These are phyloP conservation scores for Microcebus ravelobensis DNA, from an alignment of 2,113 vertebrate genomes.

Conservation along the genomic window DNA sequence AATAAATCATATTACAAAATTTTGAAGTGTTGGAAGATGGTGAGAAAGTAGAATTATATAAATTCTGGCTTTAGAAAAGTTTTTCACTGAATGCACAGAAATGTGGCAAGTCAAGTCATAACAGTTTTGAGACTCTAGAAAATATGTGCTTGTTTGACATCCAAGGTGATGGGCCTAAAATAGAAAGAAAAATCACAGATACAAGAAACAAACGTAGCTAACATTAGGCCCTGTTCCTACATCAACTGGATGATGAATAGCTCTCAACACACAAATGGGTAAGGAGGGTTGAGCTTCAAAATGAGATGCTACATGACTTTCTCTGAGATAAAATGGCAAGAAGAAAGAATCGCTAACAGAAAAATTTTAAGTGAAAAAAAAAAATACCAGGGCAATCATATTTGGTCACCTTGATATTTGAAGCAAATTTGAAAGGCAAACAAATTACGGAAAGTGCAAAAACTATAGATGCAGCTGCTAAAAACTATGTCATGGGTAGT, in stretches of 20 bases:
- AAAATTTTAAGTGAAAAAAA: not conserved
- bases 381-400: not conserved
- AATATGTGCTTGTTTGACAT: not conserved
- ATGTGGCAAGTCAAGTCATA: not conserved
- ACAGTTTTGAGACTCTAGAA: not conserved
- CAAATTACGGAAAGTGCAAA: not conserved
- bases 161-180: not conserved
- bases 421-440: not conserved
- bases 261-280: not conserved
- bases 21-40: not conserved
- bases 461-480: not conserved
- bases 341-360: not conserved
- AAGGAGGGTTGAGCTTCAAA: not conserved
- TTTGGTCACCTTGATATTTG: not conserved
- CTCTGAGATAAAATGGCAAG: not conserved
- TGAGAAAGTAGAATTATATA: not conserved
- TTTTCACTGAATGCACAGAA: not conserved
- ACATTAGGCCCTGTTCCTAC: not conserved
- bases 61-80: not conserved
- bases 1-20: not conserved
- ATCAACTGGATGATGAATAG: not conserved
- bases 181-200: not conserved
- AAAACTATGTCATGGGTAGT: not conserved
- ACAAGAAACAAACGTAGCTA: not conserved
- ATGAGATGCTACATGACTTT: not conserved